Evolutionary conservation across 2,113 vertebrate species (phyloP).

Genomic region (Crypturellus undulatus): DNA sequence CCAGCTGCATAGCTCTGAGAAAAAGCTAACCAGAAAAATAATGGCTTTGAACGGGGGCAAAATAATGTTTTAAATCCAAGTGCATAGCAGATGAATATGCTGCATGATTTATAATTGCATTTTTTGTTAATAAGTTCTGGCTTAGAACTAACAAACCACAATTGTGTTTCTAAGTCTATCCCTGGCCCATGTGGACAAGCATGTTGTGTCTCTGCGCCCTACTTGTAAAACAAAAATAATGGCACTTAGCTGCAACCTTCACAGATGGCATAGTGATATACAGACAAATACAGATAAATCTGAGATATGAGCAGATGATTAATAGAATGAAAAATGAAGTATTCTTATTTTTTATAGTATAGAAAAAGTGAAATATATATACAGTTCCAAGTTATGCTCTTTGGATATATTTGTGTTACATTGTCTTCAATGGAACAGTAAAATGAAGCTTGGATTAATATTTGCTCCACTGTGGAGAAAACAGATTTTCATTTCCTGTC

Average conservation of each 20-base stretch:
- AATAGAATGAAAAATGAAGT: neutral
- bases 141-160: neutral
- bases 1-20: conserved; percentile 43
- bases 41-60: conserved; percentile 21
- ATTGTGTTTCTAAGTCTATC: neutral
- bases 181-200: neutral
- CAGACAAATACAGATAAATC: neutral
- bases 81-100: neutral
- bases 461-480: neutral
- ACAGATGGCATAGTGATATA: neutral
- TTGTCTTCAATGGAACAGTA: neutral
- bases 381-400: neutral
- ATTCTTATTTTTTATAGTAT: neutral
- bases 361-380: neutral
- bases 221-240: neutral
- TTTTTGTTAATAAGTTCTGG: neutral
- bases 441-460: conserved; percentile 4
- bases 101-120: neutral
- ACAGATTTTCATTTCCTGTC: neutral
- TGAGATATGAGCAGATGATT: neutral
- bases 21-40: conserved; percentile 50
- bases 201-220: neutral
- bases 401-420: neutral
- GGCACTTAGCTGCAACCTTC: neutral
- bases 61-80: neutral